Evolutionary conservation across 2,113 vertebrate species (phyloP).

Genomic region (Pogona vitticeps): DNA sequence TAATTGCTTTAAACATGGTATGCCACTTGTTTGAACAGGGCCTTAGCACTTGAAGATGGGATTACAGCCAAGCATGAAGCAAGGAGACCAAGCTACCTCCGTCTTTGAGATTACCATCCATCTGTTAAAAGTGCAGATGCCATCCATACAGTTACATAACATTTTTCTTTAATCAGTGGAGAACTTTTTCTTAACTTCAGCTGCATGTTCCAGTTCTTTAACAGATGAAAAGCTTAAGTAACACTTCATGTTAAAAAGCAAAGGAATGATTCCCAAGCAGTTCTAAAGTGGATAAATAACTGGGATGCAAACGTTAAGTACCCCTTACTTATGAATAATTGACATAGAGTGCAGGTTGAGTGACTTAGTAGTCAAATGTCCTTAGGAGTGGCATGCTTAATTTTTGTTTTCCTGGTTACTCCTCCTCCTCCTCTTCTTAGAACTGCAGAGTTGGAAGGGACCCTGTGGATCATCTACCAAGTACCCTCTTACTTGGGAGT

Average conservation of each 20-base stretch:
- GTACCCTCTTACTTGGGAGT: too few species aligned
- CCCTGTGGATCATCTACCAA: not conserved
- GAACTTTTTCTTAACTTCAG: not conserved
- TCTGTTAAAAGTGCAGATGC: not conserved
- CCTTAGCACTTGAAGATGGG: not conserved
- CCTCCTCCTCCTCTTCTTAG: too few species aligned
- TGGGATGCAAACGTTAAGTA: not conserved
- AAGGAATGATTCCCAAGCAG: not conserved
- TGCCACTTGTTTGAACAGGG: not conserved
- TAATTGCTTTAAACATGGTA: not conserved
- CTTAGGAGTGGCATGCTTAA: not conserved
- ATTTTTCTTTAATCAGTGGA: not conserved
- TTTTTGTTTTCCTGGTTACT: not conserved
- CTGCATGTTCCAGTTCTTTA: not conserved
- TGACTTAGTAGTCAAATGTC: not conserved
- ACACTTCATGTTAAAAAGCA: not conserved
- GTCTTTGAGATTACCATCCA: conserved; percentile 5
- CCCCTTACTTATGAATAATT: not conserved
- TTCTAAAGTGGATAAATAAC: not conserved
- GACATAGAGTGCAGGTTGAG: not conserved
- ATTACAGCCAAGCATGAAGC: not conserved
- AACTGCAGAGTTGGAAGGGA: not conserved
- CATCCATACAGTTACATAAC: not conserved
- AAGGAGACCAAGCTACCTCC: not conserved
- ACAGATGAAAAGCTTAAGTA: not conserved